These are phyloP conservation scores for Gryon sp. DNA, from an alignment of 1,140 invertebrate species.

Conservation along the genomic window DNA sequence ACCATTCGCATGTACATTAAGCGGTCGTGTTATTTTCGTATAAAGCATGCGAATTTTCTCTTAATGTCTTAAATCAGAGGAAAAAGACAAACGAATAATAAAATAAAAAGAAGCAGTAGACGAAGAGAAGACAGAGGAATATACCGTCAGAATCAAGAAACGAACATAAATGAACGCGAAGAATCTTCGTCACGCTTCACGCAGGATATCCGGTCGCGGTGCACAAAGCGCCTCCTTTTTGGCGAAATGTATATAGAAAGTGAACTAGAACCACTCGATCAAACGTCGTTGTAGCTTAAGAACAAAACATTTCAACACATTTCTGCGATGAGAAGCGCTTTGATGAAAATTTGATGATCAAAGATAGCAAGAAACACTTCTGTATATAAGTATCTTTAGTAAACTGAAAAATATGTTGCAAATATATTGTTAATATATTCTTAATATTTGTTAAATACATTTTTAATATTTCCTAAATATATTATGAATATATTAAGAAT, in stretches of 20 bases:
- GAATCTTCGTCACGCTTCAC: slow-evolving; percentile 59
- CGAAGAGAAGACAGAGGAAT: neutral
- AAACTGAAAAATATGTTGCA: too few relatives aligned
- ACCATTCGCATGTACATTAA: slow-evolving; percentile 11
- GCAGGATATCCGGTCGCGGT: slow-evolving; percentile 55
- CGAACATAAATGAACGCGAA: slow-evolving; percentile 42
- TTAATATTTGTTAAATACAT: too few relatives aligned
- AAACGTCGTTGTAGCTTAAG: neutral
- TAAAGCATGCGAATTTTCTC: slow-evolving; percentile 41
- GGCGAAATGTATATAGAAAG: slow-evolving; percentile 49
- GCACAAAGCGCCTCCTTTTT: slow-evolving; percentile 54
- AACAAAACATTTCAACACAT: slow-evolving; percentile 6
- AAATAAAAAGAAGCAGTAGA: slow-evolving; percentile 4
- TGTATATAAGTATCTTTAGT: too few relatives aligned
- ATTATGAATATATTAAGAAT: too few relatives aligned
- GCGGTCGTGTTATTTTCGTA: slow-evolving; percentile 36
- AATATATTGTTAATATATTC: too few relatives aligned
- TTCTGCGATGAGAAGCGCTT: neutral
- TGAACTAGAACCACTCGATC: slow-evolving; percentile 46
- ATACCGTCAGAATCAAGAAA: neutral
- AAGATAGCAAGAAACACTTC: too few relatives aligned
- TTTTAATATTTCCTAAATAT: too few relatives aligned
- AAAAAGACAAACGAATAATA: neutral
- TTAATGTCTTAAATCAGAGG: neutral
- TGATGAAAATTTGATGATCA: too few relatives aligned